Evolutionary conservation across 2,888 invertebrate genomes (phyloP).

Genomic region (Troilus luridus): DNA sequence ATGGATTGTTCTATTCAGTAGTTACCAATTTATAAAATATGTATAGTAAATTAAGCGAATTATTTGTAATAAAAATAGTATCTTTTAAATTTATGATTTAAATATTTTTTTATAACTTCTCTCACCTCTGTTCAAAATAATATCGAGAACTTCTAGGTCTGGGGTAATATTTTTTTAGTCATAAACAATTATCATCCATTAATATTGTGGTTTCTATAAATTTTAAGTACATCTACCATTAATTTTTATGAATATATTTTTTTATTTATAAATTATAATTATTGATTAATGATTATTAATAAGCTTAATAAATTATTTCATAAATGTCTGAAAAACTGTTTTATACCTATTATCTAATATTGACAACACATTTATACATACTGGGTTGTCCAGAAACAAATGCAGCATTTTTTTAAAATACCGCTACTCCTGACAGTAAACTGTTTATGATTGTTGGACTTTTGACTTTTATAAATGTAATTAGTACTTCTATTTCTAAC

Average conservation of each 20-base stretch:
- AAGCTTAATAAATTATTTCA: slow-evolving; percentile 30
- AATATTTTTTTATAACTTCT: slow-evolving; percentile 21
- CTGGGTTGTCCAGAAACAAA: too few species aligned
- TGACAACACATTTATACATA: too few species aligned
- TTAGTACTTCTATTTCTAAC: too few species aligned
- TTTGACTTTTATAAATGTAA: too few species aligned
- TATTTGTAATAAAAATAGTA: slow-evolving; percentile 27
- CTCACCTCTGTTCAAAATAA: slow-evolving; percentile 12
- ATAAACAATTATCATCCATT: not conserved
- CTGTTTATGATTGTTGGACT: too few species aligned
- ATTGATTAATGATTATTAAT: not conserved
- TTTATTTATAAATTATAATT: slow-evolving; percentile 27
- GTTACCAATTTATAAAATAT: slow-evolving; percentile 55
- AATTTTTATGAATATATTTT: slow-evolving; percentile 27
- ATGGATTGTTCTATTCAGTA: slow-evolving; percentile 43
- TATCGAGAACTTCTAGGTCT: not conserved
- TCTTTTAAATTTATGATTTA: not conserved
- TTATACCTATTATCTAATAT: not conserved
- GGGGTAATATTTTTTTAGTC: not conserved
- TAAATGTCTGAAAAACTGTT: not conserved
- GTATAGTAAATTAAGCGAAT: slow-evolving; percentile 36
- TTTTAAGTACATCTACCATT: not conserved
- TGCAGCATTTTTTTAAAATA: too few species aligned
- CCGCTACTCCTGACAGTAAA: too few species aligned
- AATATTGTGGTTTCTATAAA: slow-evolving; percentile 12